Base-by-base conservation (phyloP, 2,113 vertebrate genomes). In the Poecilia latipinna region DNA sequence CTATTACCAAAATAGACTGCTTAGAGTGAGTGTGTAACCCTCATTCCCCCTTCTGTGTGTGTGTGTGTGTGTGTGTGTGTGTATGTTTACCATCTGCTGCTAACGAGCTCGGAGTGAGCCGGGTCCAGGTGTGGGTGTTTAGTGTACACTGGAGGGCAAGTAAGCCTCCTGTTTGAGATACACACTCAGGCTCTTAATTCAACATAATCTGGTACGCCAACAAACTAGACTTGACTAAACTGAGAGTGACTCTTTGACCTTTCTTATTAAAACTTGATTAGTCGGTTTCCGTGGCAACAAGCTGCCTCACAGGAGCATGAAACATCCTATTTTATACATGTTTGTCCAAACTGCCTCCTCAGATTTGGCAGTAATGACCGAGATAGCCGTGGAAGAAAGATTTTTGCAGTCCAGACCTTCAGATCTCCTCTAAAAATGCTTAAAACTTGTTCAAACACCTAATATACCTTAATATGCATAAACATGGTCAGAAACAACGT, bases 81-180 rank as follows among this genome's bases (percentile, higher is more conserved):
- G 74, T 79, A 35, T 68, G 75, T 61, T 74, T 32, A 26, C 86
- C 89, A 88, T 91, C 90, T 89, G 87, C 86, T 82, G 82, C 85
- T 92, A 91, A 91, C 79, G 82, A 92, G 90, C 89, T 88, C 76
- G 3, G 80, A 86, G 80, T 79, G 75, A 78, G 69, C 74, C 1
- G 74, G 73, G 80, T 90, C 82, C 85, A 90, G 90, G 86, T 90
- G 90, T 85, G 90, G 80, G 89, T 90, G 89, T 90, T 90, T 86
- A 86, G 74, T 82, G 88, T 77, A 80, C 90, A 72, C 78, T 28
- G 65, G 82, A 84, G 90, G 84, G 74, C 73, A 72, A 79, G 67
- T 68, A 74, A 87, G 75, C 85, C 86, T 87, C 82, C 83, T 88
- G 87, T 86, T 74, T 74, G 71, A 69, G 67, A 65, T 33, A 54